Evolutionary conservation across 2,888 invertebrate genomes (phyloP), one percentile per base, ranked within the genome.

Genomic region (Drosophila pegasa): DNA sequence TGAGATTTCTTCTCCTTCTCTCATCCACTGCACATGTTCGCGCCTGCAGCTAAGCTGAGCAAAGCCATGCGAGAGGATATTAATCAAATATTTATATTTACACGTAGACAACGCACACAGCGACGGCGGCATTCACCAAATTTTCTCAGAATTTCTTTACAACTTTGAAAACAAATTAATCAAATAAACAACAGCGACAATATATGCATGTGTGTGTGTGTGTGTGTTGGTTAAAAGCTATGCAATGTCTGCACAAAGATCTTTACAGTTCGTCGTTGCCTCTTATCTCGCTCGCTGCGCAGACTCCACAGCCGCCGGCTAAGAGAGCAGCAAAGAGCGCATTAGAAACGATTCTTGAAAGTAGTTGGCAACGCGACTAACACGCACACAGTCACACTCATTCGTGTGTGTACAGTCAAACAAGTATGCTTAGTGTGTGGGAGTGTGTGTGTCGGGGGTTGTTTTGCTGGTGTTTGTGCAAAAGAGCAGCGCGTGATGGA

Each of bases 11-110:
- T 25, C 25, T 25, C n/a, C n/a, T 29, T 35, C 8, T 33, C 16
- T 45, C 35, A 14, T 18, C 31, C 20, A 56, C 31, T 66, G 76
- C 78, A 78, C 79, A 79, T 79, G 78, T 75, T 78, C 71, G 71
- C 71, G 75, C 76, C 79, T 70, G 63, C 54, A 66, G 59, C 65
- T 58, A 65, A 76, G 61, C 51, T 43, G 8, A 10, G 43, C 43
- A 37, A 66, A 66, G 58, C 62, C 60, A 68, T 29, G 45, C 50
- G 16, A 66, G 66, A 69, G 86, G 74, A 86, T 86, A 88, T 87
- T 88, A 86, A 87, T 84, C 86, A 88, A 84, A 84, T 84, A 84
- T 84, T 84, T 84, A 84, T 80, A 86, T 84, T 84, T 88, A 84
- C 88, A 76, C 87, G 72, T 73, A 76, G 79, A 75, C 78, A 68